phyloP scores from a whole-genome alignment of 2,797 vertebrate species.

The Ctenochaetus hawaiiensis region DNA sequence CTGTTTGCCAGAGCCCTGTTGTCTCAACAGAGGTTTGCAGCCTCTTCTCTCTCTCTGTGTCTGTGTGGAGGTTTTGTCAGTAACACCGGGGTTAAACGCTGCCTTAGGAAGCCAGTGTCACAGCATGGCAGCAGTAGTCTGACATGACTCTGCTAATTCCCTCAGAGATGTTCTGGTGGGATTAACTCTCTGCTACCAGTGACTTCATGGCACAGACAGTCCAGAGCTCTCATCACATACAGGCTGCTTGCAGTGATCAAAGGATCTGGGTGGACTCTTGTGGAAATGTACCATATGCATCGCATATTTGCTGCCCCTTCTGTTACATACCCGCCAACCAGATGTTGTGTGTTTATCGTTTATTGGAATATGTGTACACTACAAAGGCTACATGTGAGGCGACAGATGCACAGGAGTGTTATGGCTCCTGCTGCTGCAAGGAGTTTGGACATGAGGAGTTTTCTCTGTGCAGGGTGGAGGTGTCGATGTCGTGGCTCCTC shows the following conservation, averaged over 20 bases:
- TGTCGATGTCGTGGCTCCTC: slow-evolving; percentile 29
- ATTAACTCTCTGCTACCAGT: slow-evolving; percentile 47
- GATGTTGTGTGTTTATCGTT: neutral
- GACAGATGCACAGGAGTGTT: slow-evolving; percentile 19
- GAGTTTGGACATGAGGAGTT: slow-evolving; percentile 4
- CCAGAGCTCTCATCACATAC: slow-evolving; percentile 1
- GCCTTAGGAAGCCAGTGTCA: slow-evolving; percentile 23
- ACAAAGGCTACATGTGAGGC: neutral
- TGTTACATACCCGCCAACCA: neutral
- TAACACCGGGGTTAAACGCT: slow-evolving; percentile 31
- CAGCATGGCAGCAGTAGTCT: slow-evolving; percentile 34
- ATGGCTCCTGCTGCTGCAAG: slow-evolving; percentile 25
- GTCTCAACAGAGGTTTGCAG: slow-evolving; percentile 2
- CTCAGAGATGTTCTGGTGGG: slow-evolving; percentile 47
- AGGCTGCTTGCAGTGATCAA: neutral
- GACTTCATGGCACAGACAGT: slow-evolving; percentile 12
- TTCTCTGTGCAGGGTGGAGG: slow-evolving; percentile 23
- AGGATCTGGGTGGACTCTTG: neutral
- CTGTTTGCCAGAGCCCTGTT: neutral
- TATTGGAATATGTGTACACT: neutral
- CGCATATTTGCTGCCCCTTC: neutral
- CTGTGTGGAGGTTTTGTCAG: slow-evolving; percentile 6
- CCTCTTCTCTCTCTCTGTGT: slow-evolving; percentile 5
- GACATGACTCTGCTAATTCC: slow-evolving; percentile 66
- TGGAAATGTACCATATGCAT: neutral